Evolutionary conservation across 1,140 invertebrate genomes (phyloP), one percentile per base, ranked within the genome.

Genomic region (Pygmarrhopalites habei): DNA sequence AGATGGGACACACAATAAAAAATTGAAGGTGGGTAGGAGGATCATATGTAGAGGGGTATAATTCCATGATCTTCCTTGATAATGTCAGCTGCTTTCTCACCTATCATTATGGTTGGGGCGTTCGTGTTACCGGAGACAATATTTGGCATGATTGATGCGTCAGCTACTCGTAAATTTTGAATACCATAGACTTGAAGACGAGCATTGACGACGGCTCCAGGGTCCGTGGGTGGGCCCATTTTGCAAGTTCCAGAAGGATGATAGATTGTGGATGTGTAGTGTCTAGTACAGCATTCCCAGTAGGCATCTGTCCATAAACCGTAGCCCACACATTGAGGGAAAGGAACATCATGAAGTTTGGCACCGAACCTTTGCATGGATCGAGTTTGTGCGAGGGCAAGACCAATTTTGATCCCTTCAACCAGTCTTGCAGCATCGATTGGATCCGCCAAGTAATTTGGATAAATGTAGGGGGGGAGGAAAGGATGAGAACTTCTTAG

Each of bases 131-230:
- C 89, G 28, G 69, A 71, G 5, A 79, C 79, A 59, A 92, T 89
- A 0, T 85, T 87, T 0, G 91, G 91, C 89, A 93, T 92, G 60
- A 93, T 87, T 58, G 88, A 90, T 5, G 88, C 89, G 73, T 93
- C 91, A 44, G 90, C 87, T 15, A 94, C 89, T 43, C 91, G 78
- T 3, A 93, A 76, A 19, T 86, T 86, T 29, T 82, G 73, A 0
- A 92, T 75, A 0, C 90, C 89, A 67, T 90, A 84, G 0, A 92
- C 88, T 21, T 81, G 21, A 0, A 72, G 53, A 15, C 66, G 15
- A 7, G 57, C 25, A 46, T 70, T 63, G 0, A 72, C 70, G 5
- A 70, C 70, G 29, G 70, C 64, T 26, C 77, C 72, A 0, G 80
- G 79, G 73, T 90, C 87, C 0, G 79, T 78, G 0, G 77, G 63